Evolutionary conservation across 1,140 invertebrate genomes (phyloP), one percentile per base, ranked within the genome.

Genomic region (Procambarus clarkii): DNA sequence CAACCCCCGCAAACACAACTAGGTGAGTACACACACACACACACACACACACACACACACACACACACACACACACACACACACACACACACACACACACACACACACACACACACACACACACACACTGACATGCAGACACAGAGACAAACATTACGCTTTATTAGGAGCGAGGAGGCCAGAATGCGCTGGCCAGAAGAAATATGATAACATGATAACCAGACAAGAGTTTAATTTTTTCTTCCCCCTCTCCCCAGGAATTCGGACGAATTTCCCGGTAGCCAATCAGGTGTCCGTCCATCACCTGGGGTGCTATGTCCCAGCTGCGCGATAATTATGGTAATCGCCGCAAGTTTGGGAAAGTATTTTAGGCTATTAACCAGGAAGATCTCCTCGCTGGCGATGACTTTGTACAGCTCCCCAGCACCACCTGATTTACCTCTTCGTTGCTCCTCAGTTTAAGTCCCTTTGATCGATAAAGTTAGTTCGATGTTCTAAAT

Each of bases 311-410:
- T 34, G 24, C 69, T 45, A 76, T 58, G 76, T 87, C 85, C 50
- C 85, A 87, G 85, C 85, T 87, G 85, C 50, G 74, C 74, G 74
- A 87, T 87, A 87, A 87, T 87, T 87, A 87, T 87, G 85, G 74
- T 87, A 87, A 87, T 87, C 74, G 85, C 60, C 76, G 34, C 76
- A 87, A 87, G 85, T 87, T 87, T 87, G 48, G 85, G 85, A 87
- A 87, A 87, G 85, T 87, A 87, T 87, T 87, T 87, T 78, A 77
- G 76, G 85, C 85, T 76, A 87, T 87, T 87, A 87, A 87, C 85
- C 24, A 87, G 45, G 48, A 64, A 13, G 60, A 46, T 60, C 74
- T 44, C 45, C 48, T 44, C 50, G 34, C 60, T 24, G 83, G 54
- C 34, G 80, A 9, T 11, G 15, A 50, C n/a, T 80, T 79, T 79